phyloP scores from a whole-genome alignment of 2,888 invertebrate species.

The Resseliella maxima region DNA sequence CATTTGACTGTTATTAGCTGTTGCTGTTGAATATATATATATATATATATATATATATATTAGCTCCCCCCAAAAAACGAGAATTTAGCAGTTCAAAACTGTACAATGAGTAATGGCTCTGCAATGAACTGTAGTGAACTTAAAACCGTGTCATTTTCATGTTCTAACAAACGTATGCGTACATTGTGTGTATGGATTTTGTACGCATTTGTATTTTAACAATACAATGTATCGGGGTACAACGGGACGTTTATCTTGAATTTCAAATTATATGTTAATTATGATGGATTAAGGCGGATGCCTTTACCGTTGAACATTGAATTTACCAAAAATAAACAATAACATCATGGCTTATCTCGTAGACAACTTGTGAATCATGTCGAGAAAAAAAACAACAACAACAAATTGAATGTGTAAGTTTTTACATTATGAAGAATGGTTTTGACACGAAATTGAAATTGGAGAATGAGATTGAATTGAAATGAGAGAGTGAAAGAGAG shows the following conservation, averaged over 20 bases:
- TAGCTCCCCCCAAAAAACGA: no score
- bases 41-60: no score
- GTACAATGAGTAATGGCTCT: background rate
- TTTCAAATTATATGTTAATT: constrained; percentile 53
- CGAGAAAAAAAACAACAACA: no score
- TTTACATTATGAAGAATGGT: background rate
- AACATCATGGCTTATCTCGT: background rate
- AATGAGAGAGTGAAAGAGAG: background rate
- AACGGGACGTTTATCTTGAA: background rate
- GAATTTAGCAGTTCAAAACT: background rate
- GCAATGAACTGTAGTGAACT: constrained; percentile 18
- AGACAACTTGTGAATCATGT: background rate
- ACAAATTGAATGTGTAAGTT: background rate
- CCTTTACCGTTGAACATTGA: background rate
- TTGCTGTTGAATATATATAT: no score
- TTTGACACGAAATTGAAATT: background rate
- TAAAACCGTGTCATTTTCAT: constrained; percentile 14
- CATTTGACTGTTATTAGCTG: background rate
- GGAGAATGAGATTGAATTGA: background rate
- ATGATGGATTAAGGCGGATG: constrained; percentile 21
- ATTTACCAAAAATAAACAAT: constrained; percentile 24
- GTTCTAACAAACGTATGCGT: background rate
- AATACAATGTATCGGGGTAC: background rate
- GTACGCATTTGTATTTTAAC: background rate
- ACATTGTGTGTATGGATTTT: background rate